Evolutionary conservation across 1,140 invertebrate genomes (phyloP).

Genomic region (Drosophila tsacasi): DNA sequence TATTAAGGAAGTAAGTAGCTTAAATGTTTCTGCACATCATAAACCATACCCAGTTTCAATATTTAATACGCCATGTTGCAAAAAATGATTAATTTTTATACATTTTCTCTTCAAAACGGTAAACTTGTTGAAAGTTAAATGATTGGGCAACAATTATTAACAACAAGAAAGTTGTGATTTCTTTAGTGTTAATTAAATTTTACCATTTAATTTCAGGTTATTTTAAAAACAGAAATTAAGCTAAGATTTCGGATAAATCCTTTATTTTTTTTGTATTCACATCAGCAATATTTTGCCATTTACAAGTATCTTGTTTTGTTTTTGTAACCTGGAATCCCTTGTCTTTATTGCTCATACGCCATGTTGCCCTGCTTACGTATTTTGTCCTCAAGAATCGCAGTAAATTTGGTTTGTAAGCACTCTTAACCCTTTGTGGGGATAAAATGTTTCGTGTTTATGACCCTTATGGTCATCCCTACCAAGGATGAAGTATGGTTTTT

Average conservation of each 20-base stretch:
- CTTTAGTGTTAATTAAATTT: neutral
- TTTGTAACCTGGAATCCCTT: neutral
- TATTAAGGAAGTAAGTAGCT: too few species aligned
- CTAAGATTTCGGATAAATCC: neutral
- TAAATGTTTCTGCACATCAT: too few species aligned
- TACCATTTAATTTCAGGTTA: too few species aligned
- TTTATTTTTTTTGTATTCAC: neutral
- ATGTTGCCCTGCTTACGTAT: slow-evolving; percentile 4
- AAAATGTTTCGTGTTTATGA: slow-evolving; percentile 8
- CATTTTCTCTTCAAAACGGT: too few species aligned
- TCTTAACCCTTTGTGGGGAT: slow-evolving; percentile 1
- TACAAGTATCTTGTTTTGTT: neutral
- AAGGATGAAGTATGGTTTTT: slow-evolving; percentile 3
- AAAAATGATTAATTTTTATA: too few species aligned
- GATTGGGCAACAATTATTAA: too few species aligned
- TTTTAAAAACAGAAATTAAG: neutral
- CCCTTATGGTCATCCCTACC: neutral
- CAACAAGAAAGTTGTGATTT: neutral
- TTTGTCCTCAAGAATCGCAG: slow-evolving; percentile 10
- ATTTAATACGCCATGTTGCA: too few species aligned
- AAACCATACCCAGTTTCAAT: too few species aligned
- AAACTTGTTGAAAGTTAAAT: too few species aligned
- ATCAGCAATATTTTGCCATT: neutral
- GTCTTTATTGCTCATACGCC: slow-evolving; percentile 16
- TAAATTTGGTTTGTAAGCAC: slow-evolving; percentile 6